Percentiles rank a stretch among this genome's conserved stretches.
Evolutionary conservation across 2,797 vertebrate genomes (phyloP).

Genomic region (Manis crassicaudata): DNA sequence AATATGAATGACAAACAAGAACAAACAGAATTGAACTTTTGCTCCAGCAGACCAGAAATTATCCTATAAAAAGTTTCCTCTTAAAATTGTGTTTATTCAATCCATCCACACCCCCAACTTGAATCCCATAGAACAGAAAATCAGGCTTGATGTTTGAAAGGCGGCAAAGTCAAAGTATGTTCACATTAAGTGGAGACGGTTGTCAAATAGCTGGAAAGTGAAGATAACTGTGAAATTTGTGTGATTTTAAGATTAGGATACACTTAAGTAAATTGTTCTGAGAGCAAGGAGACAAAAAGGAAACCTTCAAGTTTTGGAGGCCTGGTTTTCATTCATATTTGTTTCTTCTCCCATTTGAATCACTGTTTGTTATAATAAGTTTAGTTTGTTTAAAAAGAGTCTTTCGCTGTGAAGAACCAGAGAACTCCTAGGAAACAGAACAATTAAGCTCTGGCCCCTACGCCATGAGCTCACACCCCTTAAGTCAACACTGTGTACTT

Average conservation of each 20-base stretch:
- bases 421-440: slow-evolving; percentile 16
- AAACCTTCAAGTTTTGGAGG: not conserved
- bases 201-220: slow-evolving; percentile 45
- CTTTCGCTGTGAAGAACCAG: slow-evolving; percentile 18
- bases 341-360: slow-evolving; percentile 43
- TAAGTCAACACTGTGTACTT: slow-evolving; percentile 16
- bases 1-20: slow-evolving; percentile 8
- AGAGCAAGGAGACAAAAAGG: not conserved
- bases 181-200: slow-evolving; percentile 27
- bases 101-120: not conserved
- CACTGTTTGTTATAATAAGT: slow-evolving; percentile 35
- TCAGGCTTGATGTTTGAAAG: slow-evolving; percentile 36
- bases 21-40: slow-evolving; percentile 41
- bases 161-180: slow-evolving; percentile 27
- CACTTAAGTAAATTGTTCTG: slow-evolving; percentile 41
- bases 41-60: not conserved
- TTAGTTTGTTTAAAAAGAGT: slow-evolving; percentile 1
- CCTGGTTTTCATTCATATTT: not conserved
- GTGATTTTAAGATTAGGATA: slow-evolving; percentile 16
- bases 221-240: slow-evolving; percentile 40
- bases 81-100: slow-evolving; percentile 27
- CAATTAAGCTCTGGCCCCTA: not conserved
- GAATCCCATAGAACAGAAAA: not conserved
- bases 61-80: not conserved
- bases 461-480: not conserved